Percentiles rank a stretch among this genome's conserved stretches.
phyloP scores from a whole-genome alignment of 1,140 invertebrate species.

The Solen grandis region DNA sequence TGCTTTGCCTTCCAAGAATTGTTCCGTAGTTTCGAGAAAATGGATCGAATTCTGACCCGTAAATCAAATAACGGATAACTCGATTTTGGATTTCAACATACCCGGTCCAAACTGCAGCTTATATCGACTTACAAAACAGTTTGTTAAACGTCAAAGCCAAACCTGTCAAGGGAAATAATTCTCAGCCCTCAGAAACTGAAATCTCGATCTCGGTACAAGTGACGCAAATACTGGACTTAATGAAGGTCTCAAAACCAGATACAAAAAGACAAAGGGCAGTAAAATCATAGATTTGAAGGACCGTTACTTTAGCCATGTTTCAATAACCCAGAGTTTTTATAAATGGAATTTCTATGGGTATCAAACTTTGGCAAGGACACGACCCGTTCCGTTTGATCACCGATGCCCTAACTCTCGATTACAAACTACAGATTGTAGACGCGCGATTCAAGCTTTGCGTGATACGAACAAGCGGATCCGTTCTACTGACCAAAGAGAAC shows the following conservation, averaged over 20 bases:
- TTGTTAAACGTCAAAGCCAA: conserved; percentile 25
- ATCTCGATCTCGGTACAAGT: conserved; percentile 5
- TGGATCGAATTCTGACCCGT: conserved; percentile 50
- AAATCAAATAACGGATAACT: conserved; percentile 21
- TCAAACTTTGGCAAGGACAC: background rate
- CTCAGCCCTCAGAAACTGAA: background rate
- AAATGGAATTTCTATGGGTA: background rate
- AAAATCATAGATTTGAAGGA: conserved; percentile 41
- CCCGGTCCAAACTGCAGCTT: conserved; percentile 2
- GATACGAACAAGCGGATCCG: conserved; percentile 3
- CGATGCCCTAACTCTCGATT: background rate
- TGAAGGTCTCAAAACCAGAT: conserved; percentile 6
- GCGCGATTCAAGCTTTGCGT: conserved; percentile 41
- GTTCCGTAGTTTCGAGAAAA: conserved; percentile 17
- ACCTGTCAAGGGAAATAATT: background rate
- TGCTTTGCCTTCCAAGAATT: conserved; percentile 12
- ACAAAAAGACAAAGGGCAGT: conserved; percentile 13
- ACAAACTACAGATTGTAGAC: conserved; percentile 50
- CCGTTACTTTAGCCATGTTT: conserved; percentile 47
- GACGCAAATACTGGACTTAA: conserved; percentile 29
- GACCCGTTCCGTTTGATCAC: conserved; percentile 4
- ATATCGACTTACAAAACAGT: conserved; percentile 38
- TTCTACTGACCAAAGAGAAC: conserved; percentile 35
- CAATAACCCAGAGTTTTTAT: conserved; percentile 24
- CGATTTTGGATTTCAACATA: conserved; percentile 32